Conservation (phyloP, 1,140 invertebrate genomes). For the Catajapyx aquilonaris region DNA sequence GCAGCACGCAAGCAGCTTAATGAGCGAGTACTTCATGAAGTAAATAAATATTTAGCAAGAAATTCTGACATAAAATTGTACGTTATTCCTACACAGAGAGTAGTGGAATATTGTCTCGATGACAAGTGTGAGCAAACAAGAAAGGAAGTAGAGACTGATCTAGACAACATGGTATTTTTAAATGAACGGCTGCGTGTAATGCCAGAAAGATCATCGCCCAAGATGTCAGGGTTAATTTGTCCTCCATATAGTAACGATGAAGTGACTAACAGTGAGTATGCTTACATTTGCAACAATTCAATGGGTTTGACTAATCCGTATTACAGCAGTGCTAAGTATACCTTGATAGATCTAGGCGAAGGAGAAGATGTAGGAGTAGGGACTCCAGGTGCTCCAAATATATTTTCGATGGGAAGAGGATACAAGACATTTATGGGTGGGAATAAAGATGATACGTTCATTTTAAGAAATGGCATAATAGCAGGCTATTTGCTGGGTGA, state of each 20-base stretch:
- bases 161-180: background rate
- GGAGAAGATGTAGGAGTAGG: background rate
- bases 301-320: background rate
- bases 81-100: background rate
- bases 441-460: background rate
- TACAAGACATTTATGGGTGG: background rate
- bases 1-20: background rate
- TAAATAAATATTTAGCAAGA: background rate
- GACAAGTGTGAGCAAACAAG: background rate
- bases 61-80: background rate
- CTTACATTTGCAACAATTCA: background rate
- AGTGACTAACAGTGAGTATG: too few relatives aligned
- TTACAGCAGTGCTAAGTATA: background rate
- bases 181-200: background rate
- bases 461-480: background rate
- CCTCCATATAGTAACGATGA: background rate
- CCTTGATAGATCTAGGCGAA: background rate
- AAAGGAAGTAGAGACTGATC: too few relatives aligned
- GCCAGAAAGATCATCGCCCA: background rate
- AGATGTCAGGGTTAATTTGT: background rate
- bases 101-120: too few relatives aligned
- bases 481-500: background rate
- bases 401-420: background rate
- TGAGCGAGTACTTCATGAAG: background rate
- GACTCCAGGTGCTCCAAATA: background rate